phyloP scores from a whole-genome alignment of 2,797 vertebrate species.

The Helarctos malayanus region DNA sequence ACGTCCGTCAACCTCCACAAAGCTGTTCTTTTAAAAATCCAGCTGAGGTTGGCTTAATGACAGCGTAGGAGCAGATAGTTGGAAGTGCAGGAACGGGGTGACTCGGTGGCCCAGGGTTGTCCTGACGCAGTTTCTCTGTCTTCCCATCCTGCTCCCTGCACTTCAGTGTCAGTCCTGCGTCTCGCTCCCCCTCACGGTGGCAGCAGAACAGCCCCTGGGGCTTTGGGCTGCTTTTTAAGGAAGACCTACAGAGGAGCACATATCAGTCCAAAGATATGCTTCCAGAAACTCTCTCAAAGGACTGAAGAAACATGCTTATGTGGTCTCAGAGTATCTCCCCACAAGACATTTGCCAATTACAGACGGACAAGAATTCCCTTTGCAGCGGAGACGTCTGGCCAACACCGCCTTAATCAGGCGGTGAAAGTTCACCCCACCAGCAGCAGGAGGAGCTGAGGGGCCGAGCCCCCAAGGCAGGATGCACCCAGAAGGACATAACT shows the following conservation, averaged over 20 bases:
- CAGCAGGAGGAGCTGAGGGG: rapidly evolving
- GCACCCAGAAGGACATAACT: background rate
- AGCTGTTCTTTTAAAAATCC: background rate
- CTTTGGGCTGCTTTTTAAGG: background rate
- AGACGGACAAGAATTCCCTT: background rate
- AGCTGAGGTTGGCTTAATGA: background rate
- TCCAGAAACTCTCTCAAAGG: background rate
- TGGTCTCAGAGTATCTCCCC: too few species aligned
- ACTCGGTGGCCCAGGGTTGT: background rate
- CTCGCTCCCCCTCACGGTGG: background rate
- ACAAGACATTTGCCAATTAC: background rate
- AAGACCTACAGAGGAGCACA: background rate
- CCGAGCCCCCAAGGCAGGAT: too few species aligned
- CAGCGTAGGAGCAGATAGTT: background rate
- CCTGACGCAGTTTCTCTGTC: background rate
- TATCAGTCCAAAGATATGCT: background rate
- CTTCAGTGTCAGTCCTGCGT: background rate
- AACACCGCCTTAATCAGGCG: background rate
- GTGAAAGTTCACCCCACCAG: too few species aligned
- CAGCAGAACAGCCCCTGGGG: background rate
- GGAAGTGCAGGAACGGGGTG: too few species aligned
- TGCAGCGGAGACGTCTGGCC: background rate
- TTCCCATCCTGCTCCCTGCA: background rate
- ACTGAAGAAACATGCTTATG: background rate
- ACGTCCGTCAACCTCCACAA: background rate